These are phyloP conservation scores for Phymastichus coffea DNA, from an alignment of 1,140 invertebrate species.

Conservation along the genomic window DNA sequence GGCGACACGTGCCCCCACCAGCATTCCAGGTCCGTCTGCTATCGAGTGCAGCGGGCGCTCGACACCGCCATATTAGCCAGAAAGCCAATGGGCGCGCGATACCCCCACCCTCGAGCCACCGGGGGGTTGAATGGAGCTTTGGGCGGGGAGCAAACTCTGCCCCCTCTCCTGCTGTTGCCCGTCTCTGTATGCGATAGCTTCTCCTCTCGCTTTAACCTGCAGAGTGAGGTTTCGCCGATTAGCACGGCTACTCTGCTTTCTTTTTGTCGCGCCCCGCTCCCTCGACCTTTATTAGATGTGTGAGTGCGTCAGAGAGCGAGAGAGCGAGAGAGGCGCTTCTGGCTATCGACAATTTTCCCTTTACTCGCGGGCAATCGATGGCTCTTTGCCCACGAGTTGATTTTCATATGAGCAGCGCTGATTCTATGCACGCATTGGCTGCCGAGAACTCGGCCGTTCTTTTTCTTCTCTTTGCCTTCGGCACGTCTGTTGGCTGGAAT, in stretches of 20 bases:
- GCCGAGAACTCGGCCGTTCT: no score
- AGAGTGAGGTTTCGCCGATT: conserved; percentile 17
- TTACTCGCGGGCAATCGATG: background rate
- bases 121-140: conserved; percentile 53
- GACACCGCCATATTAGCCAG: conserved; percentile 56
- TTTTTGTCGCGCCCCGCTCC: background rate
- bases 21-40: conserved; percentile 27
- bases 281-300: background rate
- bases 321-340: no score
- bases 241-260: background rate
- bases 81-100: conserved; percentile 48
- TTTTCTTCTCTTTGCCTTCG: no score
- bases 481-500: no score
- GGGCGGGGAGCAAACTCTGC: conserved; percentile 55
- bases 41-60: conserved; percentile 18
- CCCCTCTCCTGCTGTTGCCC: conserved; percentile 36
- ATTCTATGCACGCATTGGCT: no score
- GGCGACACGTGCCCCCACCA: conserved; percentile 43
- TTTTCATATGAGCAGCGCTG: no score
- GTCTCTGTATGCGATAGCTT: background rate
- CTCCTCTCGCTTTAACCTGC: conserved; percentile 21
- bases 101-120: conserved; percentile 49
- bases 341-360: no score
- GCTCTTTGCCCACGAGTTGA: background rate
- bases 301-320: no score